Evolutionary conservation across 2,113 vertebrate genomes (phyloP), one percentile per base, ranked within the genome.

Genomic region (Dendropsophus ebraccatus): DNA sequence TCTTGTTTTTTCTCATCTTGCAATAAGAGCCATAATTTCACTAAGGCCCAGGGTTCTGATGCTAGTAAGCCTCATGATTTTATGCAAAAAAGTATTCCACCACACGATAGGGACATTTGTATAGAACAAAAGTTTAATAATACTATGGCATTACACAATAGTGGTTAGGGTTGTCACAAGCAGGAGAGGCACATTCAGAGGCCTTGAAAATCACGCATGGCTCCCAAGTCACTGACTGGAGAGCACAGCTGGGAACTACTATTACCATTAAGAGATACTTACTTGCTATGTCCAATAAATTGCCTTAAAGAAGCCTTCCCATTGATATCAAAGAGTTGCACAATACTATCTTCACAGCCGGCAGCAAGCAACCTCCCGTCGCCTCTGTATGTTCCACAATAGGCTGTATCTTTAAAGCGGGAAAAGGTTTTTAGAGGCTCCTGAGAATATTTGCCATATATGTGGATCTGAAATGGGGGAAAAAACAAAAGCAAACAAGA

Each of bases 201-300:
- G 49, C 2, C 52, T 54, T 54, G 52, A 54, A 21, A 11, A 2
- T 4, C 56, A n/a, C 56, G 10, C 2, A 60, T 8, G 23, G 56
- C 7, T 58, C 9, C 23, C 7, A 9, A 56, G 56, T n/a, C 23
- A 25, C 56, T 60, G 56, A 8, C 56, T n/a, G 7, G 1, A 23
- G 56, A 60, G 2, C 56, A 14, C 8, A 5, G 58, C n/a, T 13
- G 58, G 30, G 13, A 62, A 12, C 23, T 28, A 3, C 62, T 12
- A 67, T 32, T 41, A 49, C 47, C 12, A 49, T 32, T 11, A 30
- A 12, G n/a, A n/a, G 67, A 72, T 13, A 85, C 96, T 89, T 96
- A 99, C 98, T 99, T 99, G 30, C 94, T 92, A 60, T 96, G 98
- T 0, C 98, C 97, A 87, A 92, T 93, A 78, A 96, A 99, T 86